phyloP scores from a whole-genome alignment of 2,888 invertebrate genomes.

The Drosophila pseudotakahashii region DNA sequence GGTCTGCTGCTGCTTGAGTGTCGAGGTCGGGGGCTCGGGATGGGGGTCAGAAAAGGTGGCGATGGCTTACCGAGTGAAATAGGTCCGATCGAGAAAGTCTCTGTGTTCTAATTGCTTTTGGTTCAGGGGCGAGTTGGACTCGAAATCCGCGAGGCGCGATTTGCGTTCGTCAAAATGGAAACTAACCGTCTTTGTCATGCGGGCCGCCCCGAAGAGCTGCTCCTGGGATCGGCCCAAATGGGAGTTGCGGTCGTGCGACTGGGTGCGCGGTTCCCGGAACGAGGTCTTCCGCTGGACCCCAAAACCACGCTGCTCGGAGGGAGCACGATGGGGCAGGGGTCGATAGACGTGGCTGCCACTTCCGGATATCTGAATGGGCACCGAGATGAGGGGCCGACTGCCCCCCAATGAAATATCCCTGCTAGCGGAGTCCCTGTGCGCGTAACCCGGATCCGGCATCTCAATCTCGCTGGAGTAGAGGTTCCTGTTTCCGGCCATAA shows the following conservation, averaged over 20 bases:
- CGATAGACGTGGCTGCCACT: slow-evolving; percentile 43
- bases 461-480: slow-evolving; percentile 78
- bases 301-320: slow-evolving; percentile 78
- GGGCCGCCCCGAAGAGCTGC: slow-evolving; percentile 77
- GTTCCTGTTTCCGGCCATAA: slow-evolving; percentile 77
- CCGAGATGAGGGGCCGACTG: slow-evolving; percentile 72
- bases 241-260: slow-evolving; percentile 82
- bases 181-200: slow-evolving; percentile 84
- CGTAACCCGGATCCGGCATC: slow-evolving; percentile 48
- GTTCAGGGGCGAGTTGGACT: slow-evolving; percentile 72
- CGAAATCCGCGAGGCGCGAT: slow-evolving; percentile 81
- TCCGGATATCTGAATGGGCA: slow-evolving; percentile 72
- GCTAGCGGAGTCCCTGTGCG: slow-evolving; percentile 63
- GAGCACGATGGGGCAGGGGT: slow-evolving; percentile 58
- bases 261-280: slow-evolving; percentile 81
- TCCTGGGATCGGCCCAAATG: slow-evolving; percentile 76
- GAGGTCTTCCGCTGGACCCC: slow-evolving; percentile 69
- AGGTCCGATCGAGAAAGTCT: slow-evolving; percentile 82
- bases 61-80: slow-evolving; percentile 83
- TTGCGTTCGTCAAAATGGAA: slow-evolving; percentile 84
- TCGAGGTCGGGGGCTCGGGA: slow-evolving; percentile 44
- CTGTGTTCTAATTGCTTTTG: slow-evolving; percentile 76
- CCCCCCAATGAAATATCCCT: slow-evolving; percentile 64
- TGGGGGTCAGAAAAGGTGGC: slow-evolving; percentile 55
- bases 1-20: slow-evolving; percentile 42